Percentiles rank a stretch among this genome's conserved stretches.
Conservation (phyloP, 2,113 vertebrate species). For the Zosterops lateralis region DNA sequence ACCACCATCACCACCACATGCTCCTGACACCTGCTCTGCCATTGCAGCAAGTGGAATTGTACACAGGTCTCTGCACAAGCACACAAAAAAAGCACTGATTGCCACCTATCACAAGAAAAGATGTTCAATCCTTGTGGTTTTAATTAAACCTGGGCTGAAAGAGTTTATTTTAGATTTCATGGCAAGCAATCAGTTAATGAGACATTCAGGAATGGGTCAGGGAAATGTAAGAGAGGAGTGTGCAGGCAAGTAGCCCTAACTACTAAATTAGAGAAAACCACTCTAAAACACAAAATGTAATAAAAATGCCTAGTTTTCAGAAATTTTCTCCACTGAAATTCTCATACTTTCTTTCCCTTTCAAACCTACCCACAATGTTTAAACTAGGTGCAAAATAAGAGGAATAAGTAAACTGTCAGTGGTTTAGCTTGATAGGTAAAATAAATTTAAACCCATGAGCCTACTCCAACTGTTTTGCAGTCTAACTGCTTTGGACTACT, state of each 20-base stretch:
- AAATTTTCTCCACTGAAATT: neutral
- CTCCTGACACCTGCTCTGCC: neutral
- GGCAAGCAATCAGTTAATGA: neutral
- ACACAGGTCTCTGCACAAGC: neutral
- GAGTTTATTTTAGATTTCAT: neutral
- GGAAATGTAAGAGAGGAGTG: neutral
- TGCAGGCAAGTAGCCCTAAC: neutral
- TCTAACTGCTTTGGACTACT: neutral
- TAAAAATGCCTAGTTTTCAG: neutral
- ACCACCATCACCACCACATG: rapidly evolving
- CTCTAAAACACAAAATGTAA: neutral
- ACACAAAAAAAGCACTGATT: neutral
- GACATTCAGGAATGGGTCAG: neutral
- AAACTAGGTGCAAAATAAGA: neutral
- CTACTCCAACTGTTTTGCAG: neutral
- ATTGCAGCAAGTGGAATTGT: neutral
- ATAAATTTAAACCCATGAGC: neutral
- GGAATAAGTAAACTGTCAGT: neutral
- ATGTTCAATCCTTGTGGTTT: neutral
- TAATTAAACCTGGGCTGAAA: neutral
- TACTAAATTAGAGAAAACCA: neutral
- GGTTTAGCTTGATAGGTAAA: neutral
- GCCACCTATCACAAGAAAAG: neutral
- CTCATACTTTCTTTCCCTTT: neutral
- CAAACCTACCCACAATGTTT: neutral